A percentile compares a stretch with the other conserved stretches of the same genome.
phyloP scores from a whole-genome alignment of 1,140 invertebrate genomes.

The Melanaphis sacchari region DNA sequence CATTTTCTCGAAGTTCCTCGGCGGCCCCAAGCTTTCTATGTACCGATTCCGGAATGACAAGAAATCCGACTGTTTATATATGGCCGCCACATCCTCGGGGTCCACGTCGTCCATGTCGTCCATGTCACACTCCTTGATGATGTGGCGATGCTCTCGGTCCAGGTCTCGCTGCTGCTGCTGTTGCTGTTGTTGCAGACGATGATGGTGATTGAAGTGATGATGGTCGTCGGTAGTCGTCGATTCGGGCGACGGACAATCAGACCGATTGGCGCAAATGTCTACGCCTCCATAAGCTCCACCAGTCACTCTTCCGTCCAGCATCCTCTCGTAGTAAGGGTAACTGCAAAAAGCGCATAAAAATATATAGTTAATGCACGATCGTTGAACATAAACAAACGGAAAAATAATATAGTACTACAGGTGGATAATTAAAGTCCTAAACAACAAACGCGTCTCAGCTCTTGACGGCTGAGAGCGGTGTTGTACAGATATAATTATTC shows the following conservation, averaged over 20 bases:
- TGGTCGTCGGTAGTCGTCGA: slow-evolving; percentile 2
- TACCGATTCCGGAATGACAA: slow-evolving; percentile 32
- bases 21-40: slow-evolving; percentile 37
- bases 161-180: background rate
- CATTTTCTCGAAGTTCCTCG: slow-evolving; percentile 46
- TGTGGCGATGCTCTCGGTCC: background rate
- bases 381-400: background rate
- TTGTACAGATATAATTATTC: too few species aligned
- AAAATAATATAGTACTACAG: background rate
- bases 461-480: too few species aligned
- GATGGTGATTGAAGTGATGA: background rate
- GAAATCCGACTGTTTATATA: slow-evolving; percentile 32
- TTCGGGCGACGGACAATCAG: background rate
- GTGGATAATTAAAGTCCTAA: too few species aligned
- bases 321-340: background rate
- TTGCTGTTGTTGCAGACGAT: background rate
- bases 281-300: background rate
- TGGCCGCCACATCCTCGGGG: slow-evolving; percentile 22
- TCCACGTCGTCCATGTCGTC: slow-evolving; percentile 17
- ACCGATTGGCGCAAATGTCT: background rate
- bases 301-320: background rate
- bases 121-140: background rate
- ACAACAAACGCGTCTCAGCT: too few species aligned
- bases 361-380: background rate
- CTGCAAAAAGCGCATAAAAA: background rate